A percentile compares a stretch with the other conserved stretches of the same genome.
These are phyloP conservation scores for Sinentomon sp. DNA, from an alignment of 2,888 invertebrate species.

Conservation along the genomic window DNA sequence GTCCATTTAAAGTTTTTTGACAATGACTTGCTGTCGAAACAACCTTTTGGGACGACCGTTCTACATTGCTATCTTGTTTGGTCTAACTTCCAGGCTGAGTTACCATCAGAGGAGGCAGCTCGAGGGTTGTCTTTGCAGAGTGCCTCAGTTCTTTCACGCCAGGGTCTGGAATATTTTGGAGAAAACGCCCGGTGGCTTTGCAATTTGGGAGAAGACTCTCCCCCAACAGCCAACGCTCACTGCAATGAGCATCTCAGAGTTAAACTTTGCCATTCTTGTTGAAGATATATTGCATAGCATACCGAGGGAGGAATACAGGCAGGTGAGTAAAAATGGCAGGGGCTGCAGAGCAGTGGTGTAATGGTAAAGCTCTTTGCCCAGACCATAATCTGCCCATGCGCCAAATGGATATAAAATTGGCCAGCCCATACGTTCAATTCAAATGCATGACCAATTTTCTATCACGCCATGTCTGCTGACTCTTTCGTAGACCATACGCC, in stretches of 20 bases:
- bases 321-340: slow-evolving; percentile 17
- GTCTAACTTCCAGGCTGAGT: slow-evolving; percentile 29
- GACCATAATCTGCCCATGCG: no score
- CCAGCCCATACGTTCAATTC: no score
- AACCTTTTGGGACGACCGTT: background rate
- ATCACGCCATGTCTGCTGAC: no score
- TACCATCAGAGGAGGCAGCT: slow-evolving; percentile 62
- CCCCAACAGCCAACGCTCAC: slow-evolving; percentile 81
- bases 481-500: no score
- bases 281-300: slow-evolving; percentile 49
- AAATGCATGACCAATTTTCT: no score
- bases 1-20: slow-evolving; percentile 4
- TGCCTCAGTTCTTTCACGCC: slow-evolving; percentile 79
- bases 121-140: slow-evolving; percentile 84
- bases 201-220: slow-evolving; percentile 54
- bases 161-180: slow-evolving; percentile 85
- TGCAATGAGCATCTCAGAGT: slow-evolving; percentile 88
- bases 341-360: background rate
- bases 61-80: background rate
- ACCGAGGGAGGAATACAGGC: slow-evolving; percentile 34
- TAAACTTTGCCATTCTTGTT: slow-evolving; percentile 77
- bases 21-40: no score
- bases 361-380: background rate
- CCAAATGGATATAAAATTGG: no score
- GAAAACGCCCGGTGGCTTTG: slow-evolving; percentile 64